phyloP scores from a whole-genome alignment of 2,888 invertebrate species.

The Bembecia ichneumoniformis region DNA sequence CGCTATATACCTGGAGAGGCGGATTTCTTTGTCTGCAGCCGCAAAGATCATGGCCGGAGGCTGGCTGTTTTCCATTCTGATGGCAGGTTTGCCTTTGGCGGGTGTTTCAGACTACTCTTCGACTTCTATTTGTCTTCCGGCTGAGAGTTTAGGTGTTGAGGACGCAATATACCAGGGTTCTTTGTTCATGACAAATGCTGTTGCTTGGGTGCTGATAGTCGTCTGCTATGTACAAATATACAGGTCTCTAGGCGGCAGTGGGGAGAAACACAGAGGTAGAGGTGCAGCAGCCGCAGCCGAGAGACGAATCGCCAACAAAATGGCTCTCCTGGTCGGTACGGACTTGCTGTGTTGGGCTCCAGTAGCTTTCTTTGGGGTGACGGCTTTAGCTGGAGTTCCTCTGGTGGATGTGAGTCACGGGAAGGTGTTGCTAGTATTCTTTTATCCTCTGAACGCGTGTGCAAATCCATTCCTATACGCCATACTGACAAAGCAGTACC shows the following conservation, averaged over 20 bases:
- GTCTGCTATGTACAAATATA: conserved; percentile 91
- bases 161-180: conserved; percentile 83
- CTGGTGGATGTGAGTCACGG: conserved; percentile 86
- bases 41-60: conserved; percentile 83
- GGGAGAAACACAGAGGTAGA: conserved; percentile 75
- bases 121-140: conserved; percentile 89
- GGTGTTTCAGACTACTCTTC: conserved; percentile 91
- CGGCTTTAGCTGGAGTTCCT: conserved; percentile 87
- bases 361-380: conserved; percentile 89
- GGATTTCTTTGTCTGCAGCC: conserved; percentile 81
- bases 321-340: conserved; percentile 90
- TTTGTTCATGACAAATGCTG: conserved; percentile 81
- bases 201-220: conserved; percentile 87
- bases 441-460: conserved; percentile 92
- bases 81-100: conserved; percentile 85
- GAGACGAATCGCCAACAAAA: conserved; percentile 88
- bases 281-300: conserved; percentile 75
- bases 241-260: conserved; percentile 81
- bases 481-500: conserved; percentile 88
- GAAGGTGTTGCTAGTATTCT: conserved; percentile 88
- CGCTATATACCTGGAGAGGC: conserved; percentile 85
- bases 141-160: conserved; percentile 79
- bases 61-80: conserved; percentile 82
- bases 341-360: conserved; percentile 90
- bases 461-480: conserved; percentile 95